phyloP scores from a whole-genome alignment of 2,113 vertebrate genomes.

The Piaya cayana region DNA sequence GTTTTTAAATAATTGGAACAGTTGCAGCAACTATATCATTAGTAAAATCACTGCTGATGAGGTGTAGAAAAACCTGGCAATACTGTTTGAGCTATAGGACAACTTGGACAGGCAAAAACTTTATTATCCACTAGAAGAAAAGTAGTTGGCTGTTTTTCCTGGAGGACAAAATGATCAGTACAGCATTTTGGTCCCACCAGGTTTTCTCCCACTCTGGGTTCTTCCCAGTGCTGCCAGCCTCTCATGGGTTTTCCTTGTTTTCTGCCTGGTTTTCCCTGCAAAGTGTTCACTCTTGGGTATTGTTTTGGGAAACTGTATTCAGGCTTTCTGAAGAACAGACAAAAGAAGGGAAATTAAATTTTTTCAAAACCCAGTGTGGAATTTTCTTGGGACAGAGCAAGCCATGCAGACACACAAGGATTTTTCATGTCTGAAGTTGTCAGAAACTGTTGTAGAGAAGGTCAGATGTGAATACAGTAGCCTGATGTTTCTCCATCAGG shows the following conservation, averaged over 20 bases:
- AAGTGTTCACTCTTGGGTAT: background rate
- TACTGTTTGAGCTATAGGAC: background rate
- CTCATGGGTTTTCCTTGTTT: fast-evolving
- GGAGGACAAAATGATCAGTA: background rate
- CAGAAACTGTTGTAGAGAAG: background rate
- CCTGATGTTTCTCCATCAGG: background rate
- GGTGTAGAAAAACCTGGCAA: background rate
- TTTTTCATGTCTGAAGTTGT: background rate
- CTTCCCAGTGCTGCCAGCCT: background rate
- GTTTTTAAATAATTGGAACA: background rate
- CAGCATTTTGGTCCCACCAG: background rate
- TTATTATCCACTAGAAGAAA: background rate
- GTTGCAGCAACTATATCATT: background rate
- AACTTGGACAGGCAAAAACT: background rate
- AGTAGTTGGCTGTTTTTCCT: background rate
- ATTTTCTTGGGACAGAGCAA: background rate
- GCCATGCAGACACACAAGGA: background rate
- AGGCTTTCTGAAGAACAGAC: background rate
- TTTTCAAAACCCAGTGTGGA: background rate
- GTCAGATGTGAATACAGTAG: background rate
- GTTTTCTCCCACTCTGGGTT: background rate
- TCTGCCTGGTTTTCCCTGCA: background rate
- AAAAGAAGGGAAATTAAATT: background rate
- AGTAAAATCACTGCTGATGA: background rate
- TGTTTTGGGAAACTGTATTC: background rate